Conservation (phyloP, 2,888 invertebrate genomes). For the Chaetoderma sp. region DNA sequence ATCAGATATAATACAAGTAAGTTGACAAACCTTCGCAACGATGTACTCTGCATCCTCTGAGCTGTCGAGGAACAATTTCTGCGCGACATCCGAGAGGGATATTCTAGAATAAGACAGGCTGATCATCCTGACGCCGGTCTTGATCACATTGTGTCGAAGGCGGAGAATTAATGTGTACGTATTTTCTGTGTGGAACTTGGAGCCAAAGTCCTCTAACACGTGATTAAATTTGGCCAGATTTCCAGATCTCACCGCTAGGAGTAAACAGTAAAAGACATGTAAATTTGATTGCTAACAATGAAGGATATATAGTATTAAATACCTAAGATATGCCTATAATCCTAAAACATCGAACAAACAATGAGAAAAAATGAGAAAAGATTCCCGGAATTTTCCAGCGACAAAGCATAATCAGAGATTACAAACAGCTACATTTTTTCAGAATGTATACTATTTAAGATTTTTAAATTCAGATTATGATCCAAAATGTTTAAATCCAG, state of each 20-base stretch:
- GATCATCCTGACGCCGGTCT: conserved; percentile 96
- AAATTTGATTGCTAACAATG: too few relatives aligned
- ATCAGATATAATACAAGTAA: too few relatives aligned
- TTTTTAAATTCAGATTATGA: too few relatives aligned
- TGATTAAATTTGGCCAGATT: conserved; percentile 94
- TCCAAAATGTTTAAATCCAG: too few relatives aligned
- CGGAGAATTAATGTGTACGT: conserved; percentile 96
- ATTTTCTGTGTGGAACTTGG: conserved; percentile 92
- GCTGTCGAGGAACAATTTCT: conserved; percentile 92
- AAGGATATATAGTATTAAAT: too few relatives aligned
- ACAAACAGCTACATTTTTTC: too few relatives aligned
- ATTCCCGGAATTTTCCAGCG: too few relatives aligned
- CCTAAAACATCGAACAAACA: too few relatives aligned
- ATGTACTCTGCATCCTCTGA: conserved; percentile 99
- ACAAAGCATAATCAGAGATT: too few relatives aligned
- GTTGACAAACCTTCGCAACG: conserved; percentile 82
- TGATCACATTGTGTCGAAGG: conserved; percentile 97
- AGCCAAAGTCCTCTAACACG: conserved; percentile 89
- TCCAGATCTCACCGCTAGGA: conserved; percentile 86
- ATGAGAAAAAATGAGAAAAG: too few relatives aligned
- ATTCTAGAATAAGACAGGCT: conserved; percentile 96
- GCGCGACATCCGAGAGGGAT: conserved; percentile 93
- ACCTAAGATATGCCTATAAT: too few relatives aligned
- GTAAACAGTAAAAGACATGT: conserved; percentile 19
- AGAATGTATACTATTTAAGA: too few relatives aligned